These are phyloP conservation scores for Pardalotus punctatus DNA, from an alignment of 2,113 vertebrate species.

Conservation along the genomic window DNA sequence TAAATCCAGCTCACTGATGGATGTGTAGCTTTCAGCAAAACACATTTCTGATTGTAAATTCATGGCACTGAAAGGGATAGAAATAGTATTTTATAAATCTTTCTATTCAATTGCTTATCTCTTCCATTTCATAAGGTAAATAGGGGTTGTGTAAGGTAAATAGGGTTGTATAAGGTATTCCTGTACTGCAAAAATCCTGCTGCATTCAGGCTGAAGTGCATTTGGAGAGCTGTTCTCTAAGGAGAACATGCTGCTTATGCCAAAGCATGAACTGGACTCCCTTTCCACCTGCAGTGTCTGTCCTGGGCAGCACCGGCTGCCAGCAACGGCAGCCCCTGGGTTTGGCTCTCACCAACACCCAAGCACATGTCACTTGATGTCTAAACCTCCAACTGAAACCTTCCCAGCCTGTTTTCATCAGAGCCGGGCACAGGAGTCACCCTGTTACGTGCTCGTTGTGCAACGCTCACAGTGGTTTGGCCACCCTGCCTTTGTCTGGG, in stretches of 20 bases:
- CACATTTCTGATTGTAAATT: not conserved
- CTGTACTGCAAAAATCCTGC: not conserved
- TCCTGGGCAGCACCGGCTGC: not conserved
- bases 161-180: not conserved
- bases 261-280: not conserved
- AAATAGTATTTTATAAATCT: not conserved
- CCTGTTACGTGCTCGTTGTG: fast-evolving
- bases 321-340: not conserved
- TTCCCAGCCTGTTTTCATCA: not conserved
- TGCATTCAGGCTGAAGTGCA: not conserved
- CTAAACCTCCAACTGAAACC: not conserved
- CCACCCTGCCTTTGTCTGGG: not conserved
- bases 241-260: constrained; percentile 3
- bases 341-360: not conserved
- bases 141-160: not conserved
- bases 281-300: constrained; percentile 6
- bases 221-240: not conserved
- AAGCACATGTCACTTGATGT: not conserved
- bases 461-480: not conserved
- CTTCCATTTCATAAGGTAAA: not conserved
- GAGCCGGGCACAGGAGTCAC: not conserved
- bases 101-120: not conserved
- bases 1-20: not conserved
- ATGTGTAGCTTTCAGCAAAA: not conserved
- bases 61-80: not conserved